These are phyloP conservation scores for Octodonta nipae DNA, from an alignment of 2,888 invertebrate genomes.

Conservation along the genomic window DNA sequence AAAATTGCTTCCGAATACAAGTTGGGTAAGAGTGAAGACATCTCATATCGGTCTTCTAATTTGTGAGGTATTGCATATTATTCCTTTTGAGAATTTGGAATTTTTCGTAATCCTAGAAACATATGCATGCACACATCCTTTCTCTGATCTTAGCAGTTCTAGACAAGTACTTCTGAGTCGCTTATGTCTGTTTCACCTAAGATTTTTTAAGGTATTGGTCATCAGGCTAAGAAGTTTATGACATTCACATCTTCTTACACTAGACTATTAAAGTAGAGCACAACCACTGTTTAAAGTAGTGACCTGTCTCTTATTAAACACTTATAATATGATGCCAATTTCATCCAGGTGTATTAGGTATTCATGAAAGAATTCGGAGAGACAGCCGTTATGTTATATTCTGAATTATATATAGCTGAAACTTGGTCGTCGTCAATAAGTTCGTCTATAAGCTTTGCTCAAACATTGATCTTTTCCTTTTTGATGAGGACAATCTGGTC, in stretches of 20 bases:
- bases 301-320: not conserved
- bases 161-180: not conserved
- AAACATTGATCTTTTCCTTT: too few species aligned
- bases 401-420: too few species aligned
- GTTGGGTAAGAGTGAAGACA: too few species aligned
- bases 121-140: not conserved
- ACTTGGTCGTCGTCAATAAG: conserved; percentile 1
- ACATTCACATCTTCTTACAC: too few species aligned
- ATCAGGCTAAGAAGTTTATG: too few species aligned
- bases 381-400: not conserved
- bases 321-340: not conserved
- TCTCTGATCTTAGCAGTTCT: conserved; percentile 1
- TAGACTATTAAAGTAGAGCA: too few species aligned
- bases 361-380: not conserved
- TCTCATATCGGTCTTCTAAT: not conserved
- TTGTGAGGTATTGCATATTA: not conserved
- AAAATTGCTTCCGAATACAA: not conserved
- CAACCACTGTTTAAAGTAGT: not conserved
- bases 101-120: conserved; percentile 1
- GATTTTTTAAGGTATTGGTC: not conserved
- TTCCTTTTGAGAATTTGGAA: too few species aligned
- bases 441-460: too few species aligned
- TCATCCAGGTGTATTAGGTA: conserved; percentile 1
- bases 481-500: not conserved
- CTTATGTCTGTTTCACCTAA: not conserved